Base-by-base conservation (phyloP, 2,888 invertebrate genomes). In the Dolichomitus sp. region DNA sequence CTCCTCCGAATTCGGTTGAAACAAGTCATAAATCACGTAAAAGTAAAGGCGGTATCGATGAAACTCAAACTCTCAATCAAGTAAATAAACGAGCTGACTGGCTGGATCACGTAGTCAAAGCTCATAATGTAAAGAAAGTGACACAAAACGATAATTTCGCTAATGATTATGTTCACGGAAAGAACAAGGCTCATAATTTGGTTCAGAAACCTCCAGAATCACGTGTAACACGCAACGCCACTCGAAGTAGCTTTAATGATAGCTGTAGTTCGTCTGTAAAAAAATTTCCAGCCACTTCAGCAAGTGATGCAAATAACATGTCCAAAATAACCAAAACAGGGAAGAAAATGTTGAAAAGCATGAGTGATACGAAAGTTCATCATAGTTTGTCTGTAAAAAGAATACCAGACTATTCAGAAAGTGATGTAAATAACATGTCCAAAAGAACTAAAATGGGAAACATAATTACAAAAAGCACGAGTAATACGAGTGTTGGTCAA, bases 51-150 rank as follows among this genome's bases (percentile, higher is more conserved):
- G 12, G 19, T 17, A 40, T 14, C 2, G 63, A 63, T 50, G 73
- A 81, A 7, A 42, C 7, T 19, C 54, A 70, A 19, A 14, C 68
- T 33, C 11, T 70, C 6, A 70, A 81, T 7, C 59, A 57, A 14
- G 65, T 63, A 23, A 54, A 63, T 1, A 80, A 83, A 66, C 76
- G 27, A 4, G 75, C 80, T 0, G 61, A 78, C 19, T 86, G 86
- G 85, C 5, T 88, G 61, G 84, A 87, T 52, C 74, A 76, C 33
- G 66, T 81, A 0, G 77, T 85, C 1, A 30, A 33, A 11, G 81
- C 75, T 40, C 77, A 70, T 12, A 48, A 19, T 6, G 45, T 61
- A 4, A 70, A 65, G 23, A n/a, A 48, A 40, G n/a, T 17, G 9
- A 42, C 68, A 3, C 65, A 45, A 63, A 57, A 59, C 9, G 3